A percentile compares a stretch with the other conserved stretches of the same genome.
Evolutionary conservation across 1,140 invertebrate species (phyloP).

Genomic region (Pseudomyrmex dendroicus): DNA sequence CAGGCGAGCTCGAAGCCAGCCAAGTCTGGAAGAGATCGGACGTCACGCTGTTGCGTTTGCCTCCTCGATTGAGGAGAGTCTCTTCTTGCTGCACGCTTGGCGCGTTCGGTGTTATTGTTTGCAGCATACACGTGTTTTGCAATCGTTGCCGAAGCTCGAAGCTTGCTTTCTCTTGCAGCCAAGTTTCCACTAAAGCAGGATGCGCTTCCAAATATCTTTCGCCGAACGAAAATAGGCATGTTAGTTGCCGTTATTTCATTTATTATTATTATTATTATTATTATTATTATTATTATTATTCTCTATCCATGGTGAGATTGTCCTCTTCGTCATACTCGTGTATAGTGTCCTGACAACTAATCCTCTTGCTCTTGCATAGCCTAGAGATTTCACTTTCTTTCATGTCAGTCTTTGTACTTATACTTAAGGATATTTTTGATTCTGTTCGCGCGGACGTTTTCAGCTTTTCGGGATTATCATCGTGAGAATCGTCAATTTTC

Average conservation of each 20-base stretch:
- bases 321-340: conserved; percentile 79
- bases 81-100: conserved; percentile 85
- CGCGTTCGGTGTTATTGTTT: conserved; percentile 80
- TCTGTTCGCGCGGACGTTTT: conserved; percentile 67
- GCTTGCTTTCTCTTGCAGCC: conserved; percentile 90
- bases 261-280: too few species aligned
- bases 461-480: conserved; percentile 59
- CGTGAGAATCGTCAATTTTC: conserved; percentile 24
- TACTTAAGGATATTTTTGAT: conserved; percentile 78
- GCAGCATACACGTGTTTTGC: conserved; percentile 78
- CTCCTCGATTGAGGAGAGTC: conserved; percentile 66
- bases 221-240: not conserved
- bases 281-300: too few species aligned
- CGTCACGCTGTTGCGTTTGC: conserved; percentile 90
- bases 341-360: conserved; percentile 78
- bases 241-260: too few species aligned
- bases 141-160: conserved; percentile 86
- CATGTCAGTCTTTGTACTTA: conserved; percentile 74
- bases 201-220: conserved; percentile 86
- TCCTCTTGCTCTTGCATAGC: conserved; percentile 74
- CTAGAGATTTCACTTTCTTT: conserved; percentile 73
- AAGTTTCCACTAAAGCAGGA: conserved; percentile 87
- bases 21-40: conserved; percentile 94
- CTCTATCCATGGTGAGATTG: conserved; percentile 80
- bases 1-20: conserved; percentile 90